phyloP scores from a whole-genome alignment of 1,140 invertebrate species.

The Formica exsecta region DNA sequence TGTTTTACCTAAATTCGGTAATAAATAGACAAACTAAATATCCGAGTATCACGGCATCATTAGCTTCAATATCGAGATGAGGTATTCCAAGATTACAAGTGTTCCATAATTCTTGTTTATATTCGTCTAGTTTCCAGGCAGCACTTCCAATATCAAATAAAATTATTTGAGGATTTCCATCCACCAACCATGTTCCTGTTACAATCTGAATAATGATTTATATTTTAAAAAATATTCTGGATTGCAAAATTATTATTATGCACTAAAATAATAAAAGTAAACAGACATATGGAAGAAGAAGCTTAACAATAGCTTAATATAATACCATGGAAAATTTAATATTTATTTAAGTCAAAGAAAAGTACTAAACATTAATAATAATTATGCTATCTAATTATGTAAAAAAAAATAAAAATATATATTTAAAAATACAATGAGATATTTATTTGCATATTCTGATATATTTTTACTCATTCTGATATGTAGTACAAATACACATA shows the following conservation, averaged over 20 bases:
- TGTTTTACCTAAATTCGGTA: slow-evolving; percentile 81
- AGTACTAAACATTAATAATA: not conserved
- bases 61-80: slow-evolving; percentile 97
- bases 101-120: slow-evolving; percentile 97
- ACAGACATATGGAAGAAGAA: not conserved
- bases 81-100: slow-evolving; percentile 96
- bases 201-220: slow-evolving; percentile 89
- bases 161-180: slow-evolving; percentile 99
- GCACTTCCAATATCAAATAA: slow-evolving; percentile 99
- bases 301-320: not conserved
- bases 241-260: not conserved
- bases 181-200: slow-evolving; percentile 99
- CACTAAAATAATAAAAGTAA: not conserved
- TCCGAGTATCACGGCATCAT: slow-evolving; percentile 98
- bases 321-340: not conserved
- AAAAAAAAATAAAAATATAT: not conserved
- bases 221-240: not conserved
- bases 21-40: slow-evolving; percentile 98
- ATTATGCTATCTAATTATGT: not conserved
- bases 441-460: too few species aligned
- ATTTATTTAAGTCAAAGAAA: not conserved
- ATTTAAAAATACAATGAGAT: too few species aligned
- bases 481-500: not conserved
- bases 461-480: not conserved
- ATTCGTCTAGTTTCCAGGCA: slow-evolving; percentile 98